Evolutionary conservation across 2,113 vertebrate genomes (phyloP), one percentile per base, ranked within the genome.

Genomic region (Okapia johnstoni): DNA sequence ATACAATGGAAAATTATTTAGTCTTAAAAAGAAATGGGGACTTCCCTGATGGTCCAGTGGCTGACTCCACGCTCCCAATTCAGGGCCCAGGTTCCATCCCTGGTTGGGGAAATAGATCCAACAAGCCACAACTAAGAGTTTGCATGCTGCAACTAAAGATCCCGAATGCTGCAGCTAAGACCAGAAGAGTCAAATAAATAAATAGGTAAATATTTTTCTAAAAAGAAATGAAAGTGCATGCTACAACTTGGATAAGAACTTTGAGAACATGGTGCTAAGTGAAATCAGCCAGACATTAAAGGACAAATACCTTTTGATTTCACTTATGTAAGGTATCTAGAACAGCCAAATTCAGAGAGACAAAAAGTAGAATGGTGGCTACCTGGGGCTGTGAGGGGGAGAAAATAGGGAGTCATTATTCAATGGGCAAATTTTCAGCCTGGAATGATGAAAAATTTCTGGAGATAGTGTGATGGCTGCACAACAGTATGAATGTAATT

Each of bases 241-340:
- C 46, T 90, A 52, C 57, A 63, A 96, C 30, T 55, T 66, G 13
- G 21, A 87, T 94, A 33, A 77, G 19, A 94, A 95, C 33, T 88
- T 85, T 93, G 60, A 95, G 81, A n/a, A 81, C 55, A 91, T 60
- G 66, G 94, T 60, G 25, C 61, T 91, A 90, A 55, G 3, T 54
- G 52, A 96, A 96, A 85, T 88, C 92, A 94, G 50, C 33, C 52
- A 96, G 55, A 90, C 19, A 96, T 25, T 70, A 87, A 90, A 87
- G 25, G 33, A 54, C 63, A 98, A 96, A 70, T 79, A 66, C 40
- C 40, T 19, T 46, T 61, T 80, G 79, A 90, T 57, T 90, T 43
- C 63, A 94, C 11, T 93, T 85, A 73, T 30, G 90, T 84, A 83
- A 93, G 36, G 36, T 80, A 48, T 21, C 58, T 50, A 25, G 5